Conservation (phyloP, 2,888 invertebrate species). For the Drosophila eohydei region DNA sequence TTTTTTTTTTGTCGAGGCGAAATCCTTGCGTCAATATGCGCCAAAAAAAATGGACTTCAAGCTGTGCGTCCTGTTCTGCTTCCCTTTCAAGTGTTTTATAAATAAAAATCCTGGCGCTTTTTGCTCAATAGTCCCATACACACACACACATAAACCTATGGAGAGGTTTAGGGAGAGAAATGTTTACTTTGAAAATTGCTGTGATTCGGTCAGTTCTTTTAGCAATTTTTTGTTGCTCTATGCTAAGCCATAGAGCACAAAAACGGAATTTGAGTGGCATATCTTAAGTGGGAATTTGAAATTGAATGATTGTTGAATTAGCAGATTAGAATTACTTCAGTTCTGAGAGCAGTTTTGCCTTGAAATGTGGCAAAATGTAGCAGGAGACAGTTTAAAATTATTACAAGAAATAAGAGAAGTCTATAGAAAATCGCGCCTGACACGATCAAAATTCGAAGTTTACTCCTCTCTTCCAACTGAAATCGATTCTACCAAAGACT, state of each 20-base stretch:
- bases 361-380: neutral
- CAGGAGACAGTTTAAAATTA: neutral
- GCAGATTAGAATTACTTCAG: slow-evolving; percentile 57
- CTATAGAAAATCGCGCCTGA: no score
- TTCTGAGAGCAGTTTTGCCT: neutral
- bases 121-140: slow-evolving; percentile 39
- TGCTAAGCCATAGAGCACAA: slow-evolving; percentile 24
- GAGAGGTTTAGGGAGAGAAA: slow-evolving; percentile 35
- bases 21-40: slow-evolving; percentile 73
- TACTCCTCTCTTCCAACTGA: neutral
- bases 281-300: slow-evolving; percentile 59
- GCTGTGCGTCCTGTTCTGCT: slow-evolving; percentile 53
- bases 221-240: slow-evolving; percentile 15
- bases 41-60: slow-evolving; percentile 34
- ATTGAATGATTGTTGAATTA: slow-evolving; percentile 72
- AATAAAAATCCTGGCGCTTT: slow-evolving; percentile 65
- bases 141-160: neutral
- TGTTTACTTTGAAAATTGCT: slow-evolving; percentile 76
- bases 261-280: slow-evolving; percentile 43
- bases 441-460: no score
- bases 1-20: slow-evolving; percentile 32
- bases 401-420: neutral
- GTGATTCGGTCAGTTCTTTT: slow-evolving; percentile 64
- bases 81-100: slow-evolving; percentile 74
- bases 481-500: neutral